Evolutionary conservation across 2,113 vertebrate genomes (phyloP).

Genomic region (Shinisaurus crocodilurus): DNA sequence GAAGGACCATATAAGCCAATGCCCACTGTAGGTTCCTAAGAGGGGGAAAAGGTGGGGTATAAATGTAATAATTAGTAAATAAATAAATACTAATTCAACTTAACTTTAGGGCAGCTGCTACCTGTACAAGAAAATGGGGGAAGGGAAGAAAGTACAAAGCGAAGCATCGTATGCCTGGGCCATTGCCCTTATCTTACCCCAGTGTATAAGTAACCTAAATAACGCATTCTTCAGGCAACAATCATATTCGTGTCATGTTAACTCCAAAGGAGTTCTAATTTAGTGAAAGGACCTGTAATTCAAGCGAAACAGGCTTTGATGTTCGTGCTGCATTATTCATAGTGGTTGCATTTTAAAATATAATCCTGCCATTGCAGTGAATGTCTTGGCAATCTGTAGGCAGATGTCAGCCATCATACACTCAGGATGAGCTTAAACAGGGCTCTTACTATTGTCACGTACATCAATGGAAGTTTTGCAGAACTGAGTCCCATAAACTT

Average conservation of each 20-base stretch:
- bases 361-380: slow-evolving; percentile 10
- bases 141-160: neutral
- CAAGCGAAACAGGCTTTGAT: slow-evolving; percentile 14
- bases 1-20: no score
- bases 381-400: neutral
- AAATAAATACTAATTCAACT: neutral
- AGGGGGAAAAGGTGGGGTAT: no score
- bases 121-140: neutral
- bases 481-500: neutral
- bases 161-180: neutral
- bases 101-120: neutral
- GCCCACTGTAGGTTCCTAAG: no score
- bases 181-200: neutral
- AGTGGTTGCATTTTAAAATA: slow-evolving; percentile 9
- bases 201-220: neutral
- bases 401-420: slow-evolving; percentile 26
- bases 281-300: slow-evolving; percentile 1
- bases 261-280: slow-evolving; percentile 10
- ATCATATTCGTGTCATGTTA: neutral
- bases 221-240: neutral
- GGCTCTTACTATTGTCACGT: neutral
- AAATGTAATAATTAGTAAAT: neutral
- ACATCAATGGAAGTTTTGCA: neutral
- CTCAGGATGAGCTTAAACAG: slow-evolving; percentile 4
- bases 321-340: slow-evolving; percentile 31